Percentiles rank a stretch among this genome's conserved stretches.
Conservation (phyloP, 2,797 vertebrate species). For the Schizopygopsis malacanthus region DNA sequence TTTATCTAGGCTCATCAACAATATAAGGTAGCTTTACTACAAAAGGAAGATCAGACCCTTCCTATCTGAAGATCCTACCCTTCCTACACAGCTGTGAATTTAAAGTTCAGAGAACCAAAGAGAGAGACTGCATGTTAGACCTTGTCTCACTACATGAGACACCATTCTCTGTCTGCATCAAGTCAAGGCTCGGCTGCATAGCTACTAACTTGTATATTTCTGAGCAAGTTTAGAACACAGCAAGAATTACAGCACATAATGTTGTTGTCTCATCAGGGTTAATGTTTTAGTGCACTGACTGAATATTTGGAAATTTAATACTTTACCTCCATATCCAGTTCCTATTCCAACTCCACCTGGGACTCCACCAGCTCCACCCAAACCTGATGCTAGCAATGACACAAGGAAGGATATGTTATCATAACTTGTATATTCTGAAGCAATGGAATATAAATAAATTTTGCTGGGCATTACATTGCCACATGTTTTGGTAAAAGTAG, state of each 20-base stretch:
- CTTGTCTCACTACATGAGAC: not conserved
- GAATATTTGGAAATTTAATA: not conserved
- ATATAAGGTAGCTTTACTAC: not conserved
- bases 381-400: constrained; percentile 4
- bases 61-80: not conserved
- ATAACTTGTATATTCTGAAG: not conserved
- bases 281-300: not conserved
- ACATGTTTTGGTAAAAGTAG: not conserved
- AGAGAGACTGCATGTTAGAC: not conserved
- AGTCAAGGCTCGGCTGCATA: not conserved
- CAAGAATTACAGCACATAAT: not conserved
- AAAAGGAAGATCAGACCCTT: not conserved
- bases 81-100: not conserved
- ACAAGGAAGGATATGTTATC: not conserved
- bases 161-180: not conserved
- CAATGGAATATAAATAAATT: not conserved
- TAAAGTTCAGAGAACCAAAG: not conserved
- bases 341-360: constrained; percentile 12
- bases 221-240: not conserved
- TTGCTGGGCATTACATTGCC: not conserved
- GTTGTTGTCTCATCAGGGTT: not conserved
- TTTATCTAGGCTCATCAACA: not conserved
- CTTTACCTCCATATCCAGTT: constrained; percentile 19
- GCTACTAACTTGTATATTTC: not conserved
- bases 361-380: constrained; percentile 26